These are phyloP conservation scores for Lasioglossum vierecki DNA, from an alignment of 2,888 invertebrate species.

Conservation along the genomic window DNA sequence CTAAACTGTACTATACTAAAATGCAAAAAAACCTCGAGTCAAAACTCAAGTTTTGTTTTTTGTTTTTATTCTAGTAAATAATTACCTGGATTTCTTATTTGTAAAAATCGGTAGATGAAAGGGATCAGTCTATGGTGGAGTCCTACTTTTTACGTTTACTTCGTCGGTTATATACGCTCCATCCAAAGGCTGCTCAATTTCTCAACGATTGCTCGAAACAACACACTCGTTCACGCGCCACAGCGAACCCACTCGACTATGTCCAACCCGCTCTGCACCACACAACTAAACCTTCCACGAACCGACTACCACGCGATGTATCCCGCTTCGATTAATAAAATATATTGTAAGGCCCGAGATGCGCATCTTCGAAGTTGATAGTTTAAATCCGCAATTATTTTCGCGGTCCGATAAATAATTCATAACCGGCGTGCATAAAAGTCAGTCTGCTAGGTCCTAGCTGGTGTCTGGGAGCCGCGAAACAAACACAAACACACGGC, in stretches of 20 bases:
- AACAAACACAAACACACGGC: neutral
- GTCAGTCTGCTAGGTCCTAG: neutral
- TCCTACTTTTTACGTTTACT: too few species aligned
- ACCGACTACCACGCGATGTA: neutral
- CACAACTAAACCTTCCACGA: neutral
- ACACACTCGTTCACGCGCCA: neutral
- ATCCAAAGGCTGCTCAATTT: neutral
- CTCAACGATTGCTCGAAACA: neutral
- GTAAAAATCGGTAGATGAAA: too few species aligned
- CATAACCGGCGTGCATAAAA: neutral
- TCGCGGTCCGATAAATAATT: neutral
- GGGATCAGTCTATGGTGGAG: too few species aligned
- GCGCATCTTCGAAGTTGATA: neutral
- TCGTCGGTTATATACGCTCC: too few species aligned
- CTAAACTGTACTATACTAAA: neutral
- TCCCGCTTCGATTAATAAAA: neutral
- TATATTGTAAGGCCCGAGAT: neutral
- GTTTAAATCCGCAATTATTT: neutral
- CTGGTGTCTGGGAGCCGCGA: neutral
- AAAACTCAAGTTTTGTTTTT: too few species aligned
- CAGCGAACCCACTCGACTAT: neutral
- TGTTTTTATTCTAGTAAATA: too few species aligned
- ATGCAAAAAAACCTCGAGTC: neutral
- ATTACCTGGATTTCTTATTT: too few species aligned
- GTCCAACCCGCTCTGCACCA: neutral